phyloP scores from a whole-genome alignment of 2,113 vertebrate species.

The Larimichthys polyactis region DNA sequence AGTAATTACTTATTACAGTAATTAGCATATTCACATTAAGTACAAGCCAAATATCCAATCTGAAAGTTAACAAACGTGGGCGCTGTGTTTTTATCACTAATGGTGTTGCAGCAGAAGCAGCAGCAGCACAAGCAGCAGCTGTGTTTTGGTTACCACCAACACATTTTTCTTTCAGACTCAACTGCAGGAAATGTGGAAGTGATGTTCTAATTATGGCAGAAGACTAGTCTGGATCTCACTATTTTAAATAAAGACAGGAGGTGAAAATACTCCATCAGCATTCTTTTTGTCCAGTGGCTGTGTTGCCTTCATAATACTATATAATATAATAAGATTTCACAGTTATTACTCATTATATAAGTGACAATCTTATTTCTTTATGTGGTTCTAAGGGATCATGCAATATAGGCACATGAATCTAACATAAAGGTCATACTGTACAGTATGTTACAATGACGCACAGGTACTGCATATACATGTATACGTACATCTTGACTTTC shows the following conservation, averaged over 20 bases:
- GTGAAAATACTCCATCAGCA: background rate
- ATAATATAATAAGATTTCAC: no score
- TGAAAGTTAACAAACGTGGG: background rate
- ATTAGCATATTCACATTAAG: background rate
- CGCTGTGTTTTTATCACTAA: background rate
- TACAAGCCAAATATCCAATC: background rate
- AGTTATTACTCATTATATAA: background rate
- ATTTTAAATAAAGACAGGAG: background rate
- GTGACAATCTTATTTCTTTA: background rate
- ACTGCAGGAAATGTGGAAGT: background rate
- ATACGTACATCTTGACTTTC: background rate
- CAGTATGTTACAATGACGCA: background rate
- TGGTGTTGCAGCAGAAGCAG: slow-evolving; percentile 2
- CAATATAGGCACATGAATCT: background rate
- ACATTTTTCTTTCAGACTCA: background rate
- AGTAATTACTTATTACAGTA: background rate
- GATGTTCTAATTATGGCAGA: background rate
- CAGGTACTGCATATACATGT: background rate
- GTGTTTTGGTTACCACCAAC: background rate
- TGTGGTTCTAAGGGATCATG: background rate
- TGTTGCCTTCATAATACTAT: background rate
- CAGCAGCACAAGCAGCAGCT: background rate
- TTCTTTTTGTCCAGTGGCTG: background rate
- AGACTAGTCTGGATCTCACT: background rate
- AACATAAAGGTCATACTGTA: background rate